Percentiles rank a stretch among this genome's conserved stretches.
Evolutionary conservation across 1,140 invertebrate genomes (phyloP).

Genomic region (Eurytemora carolleeae): DNA sequence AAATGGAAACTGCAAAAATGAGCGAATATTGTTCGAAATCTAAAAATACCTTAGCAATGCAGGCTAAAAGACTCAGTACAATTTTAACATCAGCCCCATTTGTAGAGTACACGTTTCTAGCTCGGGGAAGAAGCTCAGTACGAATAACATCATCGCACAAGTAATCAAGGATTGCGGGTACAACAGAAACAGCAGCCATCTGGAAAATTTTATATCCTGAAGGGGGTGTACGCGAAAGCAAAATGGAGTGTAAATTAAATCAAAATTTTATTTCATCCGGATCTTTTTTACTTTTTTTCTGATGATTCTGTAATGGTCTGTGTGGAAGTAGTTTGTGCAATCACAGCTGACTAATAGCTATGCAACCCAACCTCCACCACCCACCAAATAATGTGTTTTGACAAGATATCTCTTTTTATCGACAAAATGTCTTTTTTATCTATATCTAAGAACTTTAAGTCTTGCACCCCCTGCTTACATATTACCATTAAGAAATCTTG

Average conservation of each 20-base stretch:
- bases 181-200: constrained; percentile 71
- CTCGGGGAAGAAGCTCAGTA: constrained; percentile 61
- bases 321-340: no score
- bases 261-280: neutral
- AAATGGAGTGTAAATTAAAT: neutral
- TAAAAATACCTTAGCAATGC: constrained; percentile 27
- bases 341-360: no score
- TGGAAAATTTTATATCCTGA: constrained; percentile 29
- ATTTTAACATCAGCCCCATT: constrained; percentile 55
- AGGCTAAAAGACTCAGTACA: constrained; percentile 48
- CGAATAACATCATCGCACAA: constrained; percentile 61
- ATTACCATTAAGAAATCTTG: no score
- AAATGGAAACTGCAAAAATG: no score
- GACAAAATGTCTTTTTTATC: no score
- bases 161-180: constrained; percentile 61
- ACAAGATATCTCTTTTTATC: no score
- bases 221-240: neutral
- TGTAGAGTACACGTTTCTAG: constrained; percentile 66
- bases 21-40: no score
- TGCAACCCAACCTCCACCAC: no score
- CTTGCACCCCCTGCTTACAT: no score
- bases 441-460: no score
- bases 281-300: neutral
- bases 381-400: no score
- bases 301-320: neutral